Base-by-base conservation (phyloP, 2,113 vertebrate species). In the Cathartes aura region DNA sequence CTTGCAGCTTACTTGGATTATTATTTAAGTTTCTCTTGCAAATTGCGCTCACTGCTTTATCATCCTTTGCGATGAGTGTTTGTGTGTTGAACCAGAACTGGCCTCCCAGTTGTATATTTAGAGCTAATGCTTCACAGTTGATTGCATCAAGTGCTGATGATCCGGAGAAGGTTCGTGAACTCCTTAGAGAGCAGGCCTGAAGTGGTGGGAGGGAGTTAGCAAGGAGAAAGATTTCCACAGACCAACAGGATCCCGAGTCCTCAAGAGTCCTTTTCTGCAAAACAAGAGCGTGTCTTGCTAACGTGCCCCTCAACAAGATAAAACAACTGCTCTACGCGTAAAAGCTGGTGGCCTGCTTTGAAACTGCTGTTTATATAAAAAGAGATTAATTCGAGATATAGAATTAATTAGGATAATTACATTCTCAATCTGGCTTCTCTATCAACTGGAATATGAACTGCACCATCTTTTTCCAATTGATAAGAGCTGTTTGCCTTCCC, bases 371-470 rank as follows among this genome's bases (percentile, higher is more conserved):
- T 86, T 50, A 7, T 64, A 5, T 74, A 4, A 36, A 45, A 58
- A 40, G 63, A 95, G 90, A 97, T 93, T 58, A 56, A 38, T 67
- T 53, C 24, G 6, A 72, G 93, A 96, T 90, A 93, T 8, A 23
- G 72, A 96, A 84, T 82, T 96, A 95, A 97, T 97, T 91, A 96
- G 91, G 75, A 55, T 95, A 93, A 96, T 95, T 97, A 90, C 90
- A 75, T 67, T 90, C 90, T 90, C 92, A 91, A 87, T 96, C 94
- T 96, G 90, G 87, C 72, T 89, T 89, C 70, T 70, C 73, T 3
- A 74, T 93, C 95, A 34, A 8, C 11, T 70, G 93, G 50, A 36
- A 59, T 81, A 26, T 13, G 83, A 82, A 19, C 72, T 59, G 67
- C 43, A 40, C 59, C 21, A 0, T 53, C 91, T 66, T 27, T 21